A percentile compares a stretch with the other conserved stretches of the same genome.
Conservation (phyloP, 1,140 invertebrate genomes). For the Ptiloglossa arizonensis region DNA sequence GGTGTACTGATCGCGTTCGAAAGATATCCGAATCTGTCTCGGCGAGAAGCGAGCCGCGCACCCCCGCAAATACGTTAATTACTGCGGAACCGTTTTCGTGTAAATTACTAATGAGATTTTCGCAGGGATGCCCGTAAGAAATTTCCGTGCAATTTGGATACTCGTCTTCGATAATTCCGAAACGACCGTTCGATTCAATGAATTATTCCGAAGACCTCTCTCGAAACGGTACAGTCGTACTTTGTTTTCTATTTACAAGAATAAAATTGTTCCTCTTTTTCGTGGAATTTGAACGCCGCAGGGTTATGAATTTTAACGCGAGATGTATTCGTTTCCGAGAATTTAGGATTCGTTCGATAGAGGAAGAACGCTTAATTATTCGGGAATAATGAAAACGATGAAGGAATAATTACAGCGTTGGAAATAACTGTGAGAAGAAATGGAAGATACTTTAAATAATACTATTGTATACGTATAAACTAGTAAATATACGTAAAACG, state of each 20-base stretch:
- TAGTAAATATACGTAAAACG: too few species aligned
- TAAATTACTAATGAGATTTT: slow-evolving; percentile 54
- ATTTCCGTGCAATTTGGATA: slow-evolving; percentile 23
- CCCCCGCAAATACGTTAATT: slow-evolving; percentile 61
- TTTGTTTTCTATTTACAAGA: too few species aligned
- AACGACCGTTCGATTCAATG: slow-evolving; percentile 2
- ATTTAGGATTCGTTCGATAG: too few species aligned
- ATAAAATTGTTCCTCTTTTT: too few species aligned
- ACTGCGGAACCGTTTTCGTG: slow-evolving; percentile 32
- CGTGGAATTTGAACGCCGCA: too few species aligned
- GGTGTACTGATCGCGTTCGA: slow-evolving; percentile 69
- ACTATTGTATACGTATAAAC: too few species aligned
- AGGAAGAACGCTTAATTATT: not conserved
- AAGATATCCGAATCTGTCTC: slow-evolving; percentile 58
- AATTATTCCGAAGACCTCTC: not conserved
- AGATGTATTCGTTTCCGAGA: too few species aligned
- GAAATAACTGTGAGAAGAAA: too few species aligned
- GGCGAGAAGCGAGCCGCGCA: slow-evolving; percentile 10
- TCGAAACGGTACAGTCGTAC: too few species aligned
- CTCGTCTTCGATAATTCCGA: not conserved
- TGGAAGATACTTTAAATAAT: too few species aligned
- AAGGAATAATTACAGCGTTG: not conserved
- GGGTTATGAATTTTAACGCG: too few species aligned
- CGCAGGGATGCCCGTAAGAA: slow-evolving; percentile 19
- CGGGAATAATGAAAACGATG: not conserved